These are phyloP conservation scores for Aphelinus atriplicis DNA, from an alignment of 1,140 invertebrate species.

Conservation along the genomic window DNA sequence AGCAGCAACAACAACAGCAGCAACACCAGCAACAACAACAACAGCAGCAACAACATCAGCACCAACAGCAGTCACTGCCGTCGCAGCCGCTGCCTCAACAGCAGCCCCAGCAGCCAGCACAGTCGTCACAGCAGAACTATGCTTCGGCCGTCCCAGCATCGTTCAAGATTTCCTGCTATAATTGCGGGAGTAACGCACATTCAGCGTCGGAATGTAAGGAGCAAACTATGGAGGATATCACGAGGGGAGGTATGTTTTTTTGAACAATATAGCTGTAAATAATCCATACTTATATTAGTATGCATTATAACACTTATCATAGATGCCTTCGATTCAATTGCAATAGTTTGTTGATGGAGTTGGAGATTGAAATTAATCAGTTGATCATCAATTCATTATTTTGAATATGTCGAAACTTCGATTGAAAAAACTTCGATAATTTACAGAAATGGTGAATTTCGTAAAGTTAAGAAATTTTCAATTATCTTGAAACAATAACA, in stretches of 20 bases:
- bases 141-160: slow-evolving; percentile 59
- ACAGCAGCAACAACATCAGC: slow-evolving; percentile 49
- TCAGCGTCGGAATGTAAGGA: slow-evolving; percentile 85
- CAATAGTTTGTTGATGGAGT: too few species aligned
- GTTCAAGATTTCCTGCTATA: slow-evolving; percentile 73
- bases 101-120: slow-evolving; percentile 63
- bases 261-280: too few species aligned
- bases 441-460: too few species aligned
- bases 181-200: slow-evolving; percentile 78
- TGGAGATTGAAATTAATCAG: too few species aligned
- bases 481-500: too few species aligned
- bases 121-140: slow-evolving; percentile 58
- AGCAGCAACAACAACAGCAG: slow-evolving; percentile 62
- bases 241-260: slow-evolving; percentile 67
- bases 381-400: too few species aligned
- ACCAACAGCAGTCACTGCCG: slow-evolving; percentile 42
- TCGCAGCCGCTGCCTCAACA: slow-evolving; percentile 52
- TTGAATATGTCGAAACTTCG: too few species aligned
- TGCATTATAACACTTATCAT: too few species aligned
- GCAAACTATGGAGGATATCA: slow-evolving; percentile 88
- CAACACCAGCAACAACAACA: slow-evolving; percentile 37
- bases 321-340: too few species aligned
- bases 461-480: too few species aligned
- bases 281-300: too few species aligned
- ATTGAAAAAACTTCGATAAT: too few species aligned